Evolutionary conservation across 2,797 vertebrate species (phyloP).

Genomic region (Xyrichtys novacula): DNA sequence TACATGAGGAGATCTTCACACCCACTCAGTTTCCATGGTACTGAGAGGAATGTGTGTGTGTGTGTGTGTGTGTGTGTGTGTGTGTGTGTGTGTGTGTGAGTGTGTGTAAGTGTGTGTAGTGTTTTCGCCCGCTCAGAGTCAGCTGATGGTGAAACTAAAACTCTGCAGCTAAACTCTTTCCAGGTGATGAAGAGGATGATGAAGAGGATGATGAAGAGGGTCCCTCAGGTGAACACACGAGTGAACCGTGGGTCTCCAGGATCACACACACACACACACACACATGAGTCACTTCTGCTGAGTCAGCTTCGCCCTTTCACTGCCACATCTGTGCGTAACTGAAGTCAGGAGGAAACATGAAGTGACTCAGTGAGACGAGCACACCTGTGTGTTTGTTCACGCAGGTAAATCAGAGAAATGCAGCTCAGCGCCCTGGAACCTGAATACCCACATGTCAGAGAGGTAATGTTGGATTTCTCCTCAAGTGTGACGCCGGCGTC

Average conservation of each 20-base stretch:
- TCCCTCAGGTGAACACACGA: too few relatives aligned
- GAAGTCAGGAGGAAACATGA: not conserved
- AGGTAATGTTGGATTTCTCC: not conserved
- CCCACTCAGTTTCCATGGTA: conserved; percentile 36
- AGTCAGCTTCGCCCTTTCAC: not conserved
- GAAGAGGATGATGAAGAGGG: too few relatives aligned
- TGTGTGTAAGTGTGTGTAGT: too few relatives aligned
- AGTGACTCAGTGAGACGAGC: not conserved
- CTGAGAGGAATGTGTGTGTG: not conserved
- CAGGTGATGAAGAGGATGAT: too few relatives aligned
- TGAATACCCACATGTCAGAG: not conserved
- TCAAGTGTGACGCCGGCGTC: not conserved
- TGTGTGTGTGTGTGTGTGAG: not conserved
- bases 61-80: not conserved
- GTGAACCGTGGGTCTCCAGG: too few relatives aligned
- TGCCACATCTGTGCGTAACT: not conserved
- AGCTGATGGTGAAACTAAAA: too few relatives aligned
- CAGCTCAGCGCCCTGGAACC: too few relatives aligned
- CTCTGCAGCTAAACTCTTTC: too few relatives aligned
- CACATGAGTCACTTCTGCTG: not conserved
- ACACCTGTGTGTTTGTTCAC: not conserved
- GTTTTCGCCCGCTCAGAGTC: too few relatives aligned
- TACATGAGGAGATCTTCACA: conserved; percentile 15
- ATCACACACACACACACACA: too few relatives aligned
- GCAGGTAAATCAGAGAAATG: not conserved